Conservation (phyloP, 2,113 vertebrate species). For the Carassius carassius region DNA sequence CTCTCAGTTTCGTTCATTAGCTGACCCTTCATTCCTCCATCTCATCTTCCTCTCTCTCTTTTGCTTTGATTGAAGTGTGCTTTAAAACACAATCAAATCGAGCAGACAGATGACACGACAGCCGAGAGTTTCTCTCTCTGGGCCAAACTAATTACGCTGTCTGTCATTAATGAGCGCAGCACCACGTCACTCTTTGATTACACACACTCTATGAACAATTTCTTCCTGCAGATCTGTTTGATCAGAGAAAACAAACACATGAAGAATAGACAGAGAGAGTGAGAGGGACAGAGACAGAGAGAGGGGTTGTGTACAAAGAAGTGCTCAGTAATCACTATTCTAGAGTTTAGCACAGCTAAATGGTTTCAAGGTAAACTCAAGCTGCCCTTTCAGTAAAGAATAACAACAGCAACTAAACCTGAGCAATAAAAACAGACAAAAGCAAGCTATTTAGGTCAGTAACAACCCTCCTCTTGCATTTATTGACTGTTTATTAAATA, state of each 20-base stretch:
- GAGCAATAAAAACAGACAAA: neutral
- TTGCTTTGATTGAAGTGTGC: conserved; percentile 1
- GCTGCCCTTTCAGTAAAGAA: neutral
- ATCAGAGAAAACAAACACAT: conserved; percentile 10
- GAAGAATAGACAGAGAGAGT: neutral
- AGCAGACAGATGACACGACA: conserved; percentile 9
- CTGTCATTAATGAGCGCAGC: conserved; percentile 14
- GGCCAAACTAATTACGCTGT: conserved; percentile 23
- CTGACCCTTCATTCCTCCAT: neutral
- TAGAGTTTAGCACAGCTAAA: conserved; percentile 13
- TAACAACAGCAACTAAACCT: neutral
- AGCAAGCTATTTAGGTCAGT: neutral
- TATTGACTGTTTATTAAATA: neutral
- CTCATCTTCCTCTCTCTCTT: neutral
- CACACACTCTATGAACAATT: neutral
- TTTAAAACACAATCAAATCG: conserved; percentile 17
- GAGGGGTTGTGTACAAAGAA: neutral
- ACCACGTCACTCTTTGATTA: conserved; percentile 9
- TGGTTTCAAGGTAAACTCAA: neutral
- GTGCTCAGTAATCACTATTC: conserved; percentile 9
- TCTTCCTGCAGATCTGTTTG: conserved; percentile 28
- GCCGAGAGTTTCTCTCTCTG: conserved; percentile 12
- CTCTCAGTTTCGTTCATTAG: neutral
- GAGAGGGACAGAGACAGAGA: neutral
- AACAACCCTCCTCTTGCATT: neutral